These are phyloP conservation scores for Anastatus disparis DNA, from an alignment of 1,140 invertebrate species.

Conservation along the genomic window DNA sequence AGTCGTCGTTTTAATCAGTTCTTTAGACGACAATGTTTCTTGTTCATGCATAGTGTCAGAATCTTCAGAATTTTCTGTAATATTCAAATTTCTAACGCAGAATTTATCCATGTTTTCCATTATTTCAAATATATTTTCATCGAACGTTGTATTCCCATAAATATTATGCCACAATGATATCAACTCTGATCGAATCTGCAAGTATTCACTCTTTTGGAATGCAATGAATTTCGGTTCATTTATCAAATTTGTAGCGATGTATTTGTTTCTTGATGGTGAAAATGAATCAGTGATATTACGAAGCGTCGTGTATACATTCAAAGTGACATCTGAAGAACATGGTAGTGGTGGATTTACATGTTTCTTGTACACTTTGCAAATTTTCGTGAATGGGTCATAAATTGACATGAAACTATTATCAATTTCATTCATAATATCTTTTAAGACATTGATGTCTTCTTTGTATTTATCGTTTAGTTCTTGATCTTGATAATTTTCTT, in stretches of 20 bases:
- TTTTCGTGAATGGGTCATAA: slow-evolving; percentile 54
- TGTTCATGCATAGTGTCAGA: slow-evolving; percentile 1
- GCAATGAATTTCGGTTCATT: slow-evolving; percentile 46
- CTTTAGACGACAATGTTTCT: slow-evolving; percentile 27
- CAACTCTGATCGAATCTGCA: slow-evolving; percentile 35
- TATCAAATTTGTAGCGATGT: slow-evolving; percentile 24
- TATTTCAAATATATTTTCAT: slow-evolving; percentile 22
- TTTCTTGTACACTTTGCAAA: slow-evolving; percentile 54
- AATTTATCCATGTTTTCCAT: slow-evolving; percentile 41
- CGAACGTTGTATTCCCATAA: slow-evolving; percentile 28
- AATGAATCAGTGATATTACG: slow-evolving; percentile 41
- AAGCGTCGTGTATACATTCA: slow-evolving; percentile 42
- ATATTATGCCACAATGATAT: slow-evolving; percentile 47
- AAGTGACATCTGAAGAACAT: slow-evolving; percentile 48
- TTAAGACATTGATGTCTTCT: slow-evolving; percentile 29
- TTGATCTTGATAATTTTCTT: slow-evolving; percentile 12
- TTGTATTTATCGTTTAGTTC: neutral
- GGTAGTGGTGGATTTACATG: slow-evolving; percentile 49
- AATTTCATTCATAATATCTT: slow-evolving; percentile 37
- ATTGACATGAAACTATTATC: slow-evolving; percentile 41
- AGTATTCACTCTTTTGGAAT: slow-evolving; percentile 36
- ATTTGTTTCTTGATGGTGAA: slow-evolving; percentile 38
- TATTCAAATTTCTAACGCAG: slow-evolving; percentile 37
- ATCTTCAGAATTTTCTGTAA: slow-evolving; percentile 30
- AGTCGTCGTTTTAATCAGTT: slow-evolving; percentile 25